Evolutionary conservation across 2,797 vertebrate species (phyloP).

Genomic region (Oreochromis grahami): DNA sequence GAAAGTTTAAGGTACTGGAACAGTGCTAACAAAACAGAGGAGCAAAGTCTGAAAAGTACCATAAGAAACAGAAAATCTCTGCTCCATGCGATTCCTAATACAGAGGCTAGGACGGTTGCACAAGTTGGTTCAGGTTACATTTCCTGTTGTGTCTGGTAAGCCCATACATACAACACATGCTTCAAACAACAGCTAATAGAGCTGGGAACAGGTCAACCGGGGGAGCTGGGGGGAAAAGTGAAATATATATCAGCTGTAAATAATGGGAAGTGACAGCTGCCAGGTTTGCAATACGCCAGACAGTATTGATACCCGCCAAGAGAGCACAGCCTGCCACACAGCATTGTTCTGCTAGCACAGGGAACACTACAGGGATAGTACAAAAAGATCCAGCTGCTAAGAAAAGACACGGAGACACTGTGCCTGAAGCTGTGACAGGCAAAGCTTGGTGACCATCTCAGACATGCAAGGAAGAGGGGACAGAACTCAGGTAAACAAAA

Average conservation of each 20-base stretch:
- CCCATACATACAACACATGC: conserved; percentile 6
- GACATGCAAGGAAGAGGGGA: not conserved
- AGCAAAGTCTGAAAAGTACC: not conserved
- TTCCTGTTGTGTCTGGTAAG: conserved; percentile 17
- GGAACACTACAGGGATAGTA: not conserved
- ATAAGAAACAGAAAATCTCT: not conserved
- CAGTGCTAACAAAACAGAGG: not conserved
- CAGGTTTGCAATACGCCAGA: not conserved
- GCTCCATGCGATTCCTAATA: not conserved
- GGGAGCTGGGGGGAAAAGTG: not conserved
- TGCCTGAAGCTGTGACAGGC: not conserved
- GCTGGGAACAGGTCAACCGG: not conserved
- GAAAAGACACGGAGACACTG: not conserved
- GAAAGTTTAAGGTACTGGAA: not conserved
- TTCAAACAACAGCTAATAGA: conserved; percentile 16
- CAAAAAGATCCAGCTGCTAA: not conserved
- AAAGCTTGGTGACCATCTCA: not conserved
- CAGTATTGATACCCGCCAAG: not conserved
- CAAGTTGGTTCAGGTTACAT: not conserved
- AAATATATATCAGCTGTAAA: not conserved
- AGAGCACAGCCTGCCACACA: not conserved
- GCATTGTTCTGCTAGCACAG: not conserved
- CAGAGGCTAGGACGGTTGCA: not conserved
- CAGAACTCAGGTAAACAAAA: not conserved
- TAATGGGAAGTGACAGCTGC: not conserved